Conservation (phyloP, 37 sponge, comb jelly and placozoan genomes). For the Corticium candelabrum region DNA sequence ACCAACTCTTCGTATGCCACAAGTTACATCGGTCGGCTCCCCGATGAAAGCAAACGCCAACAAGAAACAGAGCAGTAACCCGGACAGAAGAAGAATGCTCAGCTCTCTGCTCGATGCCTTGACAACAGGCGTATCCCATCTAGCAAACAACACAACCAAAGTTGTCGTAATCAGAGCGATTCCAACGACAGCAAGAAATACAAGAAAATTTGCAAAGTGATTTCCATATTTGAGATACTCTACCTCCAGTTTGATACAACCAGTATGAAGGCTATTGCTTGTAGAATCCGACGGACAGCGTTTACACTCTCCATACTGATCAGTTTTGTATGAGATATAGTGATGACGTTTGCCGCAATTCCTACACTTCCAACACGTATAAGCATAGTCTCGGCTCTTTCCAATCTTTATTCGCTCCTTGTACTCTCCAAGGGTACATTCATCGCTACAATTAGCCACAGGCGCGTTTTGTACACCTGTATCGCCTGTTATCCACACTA, state of each 20-base stretch:
- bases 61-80: constrained; percentile 29
- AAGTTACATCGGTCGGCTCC: constrained; percentile 27
- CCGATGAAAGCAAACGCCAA: constrained; percentile 31
- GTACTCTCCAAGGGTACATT: too few relatives aligned
- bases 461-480: too few relatives aligned
- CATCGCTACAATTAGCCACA: too few relatives aligned
- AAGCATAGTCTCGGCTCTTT: too few relatives aligned
- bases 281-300: constrained; percentile 39
- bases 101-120: constrained; percentile 70
- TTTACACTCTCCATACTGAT: constrained; percentile 19
- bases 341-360: constrained; percentile 12
- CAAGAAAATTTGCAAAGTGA: constrained; percentile 23
- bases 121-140: constrained; percentile 24
- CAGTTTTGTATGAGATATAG: neutral
- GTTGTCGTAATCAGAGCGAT: constrained; percentile 11
- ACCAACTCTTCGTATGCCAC: constrained; percentile 27
- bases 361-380: too few relatives aligned
- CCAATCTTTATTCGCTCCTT: too few relatives aligned
- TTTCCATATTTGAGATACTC: constrained; percentile 15
- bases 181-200: constrained; percentile 27
- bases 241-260: constrained; percentile 20
- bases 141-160: constrained; percentile 24
- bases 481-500: too few relatives aligned
- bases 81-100: constrained; percentile 33
- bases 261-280: constrained; percentile 34